Conservation (phyloP, 2,113 vertebrate species). For the Ia io region DNA sequence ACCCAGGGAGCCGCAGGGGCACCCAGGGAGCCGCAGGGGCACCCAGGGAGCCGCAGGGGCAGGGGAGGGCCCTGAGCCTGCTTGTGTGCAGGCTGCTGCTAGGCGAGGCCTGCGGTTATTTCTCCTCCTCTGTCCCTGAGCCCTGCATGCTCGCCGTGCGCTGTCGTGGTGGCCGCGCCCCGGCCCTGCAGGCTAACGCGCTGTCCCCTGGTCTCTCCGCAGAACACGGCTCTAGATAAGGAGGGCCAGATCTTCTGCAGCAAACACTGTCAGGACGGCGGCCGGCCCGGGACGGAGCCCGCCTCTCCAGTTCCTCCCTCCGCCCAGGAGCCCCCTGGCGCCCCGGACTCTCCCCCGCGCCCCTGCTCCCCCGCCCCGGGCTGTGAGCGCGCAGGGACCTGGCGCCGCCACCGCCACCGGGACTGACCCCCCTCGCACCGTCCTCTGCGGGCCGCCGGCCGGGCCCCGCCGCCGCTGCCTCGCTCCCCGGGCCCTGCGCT, state of each 20-base stretch:
- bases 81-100: neutral
- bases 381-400: conserved; percentile 64
- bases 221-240: conserved; percentile 99
- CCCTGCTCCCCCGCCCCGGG: neutral
- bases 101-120: conserved; percentile 41
- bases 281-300: conserved; percentile 65
- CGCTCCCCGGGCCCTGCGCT: neutral
- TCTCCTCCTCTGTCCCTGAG: conserved; percentile 83
- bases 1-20: too few species aligned
- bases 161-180: neutral
- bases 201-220: conserved; percentile 67
- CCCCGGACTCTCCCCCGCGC: conserved; percentile 63
- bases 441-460: neutral
- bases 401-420: conserved; percentile 72
- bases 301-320: conserved; percentile 62
- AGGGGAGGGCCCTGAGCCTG: too few species aligned
- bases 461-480: neutral
- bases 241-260: conserved; percentile 88
- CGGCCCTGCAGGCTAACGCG: neutral
- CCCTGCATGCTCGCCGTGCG: conserved; percentile 78
- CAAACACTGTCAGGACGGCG: conserved; percentile 79
- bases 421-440: conserved; percentile 58
- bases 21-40: too few species aligned
- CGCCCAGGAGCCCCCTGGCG: conserved; percentile 72
- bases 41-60: too few species aligned